Evolutionary conservation across 2,113 vertebrate genomes (phyloP), one percentile per base, ranked within the genome.

Genomic region (Tricholaema leucomelas): DNA sequence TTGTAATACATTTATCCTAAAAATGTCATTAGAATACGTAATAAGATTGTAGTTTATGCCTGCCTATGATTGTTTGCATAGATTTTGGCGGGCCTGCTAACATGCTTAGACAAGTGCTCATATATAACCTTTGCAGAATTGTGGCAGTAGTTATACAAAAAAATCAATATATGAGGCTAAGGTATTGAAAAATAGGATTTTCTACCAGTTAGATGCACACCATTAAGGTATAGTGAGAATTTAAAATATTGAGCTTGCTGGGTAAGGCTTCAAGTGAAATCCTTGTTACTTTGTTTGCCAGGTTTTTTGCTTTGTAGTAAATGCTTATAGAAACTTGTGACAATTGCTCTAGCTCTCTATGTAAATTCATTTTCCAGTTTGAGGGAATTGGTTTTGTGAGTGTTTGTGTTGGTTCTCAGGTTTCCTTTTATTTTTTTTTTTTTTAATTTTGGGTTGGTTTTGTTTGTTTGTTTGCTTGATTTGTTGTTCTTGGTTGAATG

Each of bases 1-100:
- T 21, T 56, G 20, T 54, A 80, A 86, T 90, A 71, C 20, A 63
- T 77, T 77, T 91, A 67, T 78, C 36, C 63, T 93, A 38, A 93
- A 94, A 86, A 55, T 75, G 48, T 78, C 86, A 30, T 84, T 93
- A 54, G 42, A 67, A 54, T 71, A 31, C 40, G 61, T 84, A 76
- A 69, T 36, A 80, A 91, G 75, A 63, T 50, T 87, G 46, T 70
- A 74, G 60, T 79, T 91, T 76, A 85, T 82, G 36, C 46, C 9
- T 80, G 31, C 21, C 73, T 94, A 73, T 77, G 67, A 89, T 40
- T 76, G n/a, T 50, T 48, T 72, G 44, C 85, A 93, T 70, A 61
- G 91, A 89, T 95, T 93, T 88, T 66, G 56, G n/a, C 38, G 70
- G 64, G 31, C 36, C n/a, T 92, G 63, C 40, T 93, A 79, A 92